Evolutionary conservation across 2,797 vertebrate genomes (phyloP).

Genomic region (Pyrocephalus nanus): DNA sequence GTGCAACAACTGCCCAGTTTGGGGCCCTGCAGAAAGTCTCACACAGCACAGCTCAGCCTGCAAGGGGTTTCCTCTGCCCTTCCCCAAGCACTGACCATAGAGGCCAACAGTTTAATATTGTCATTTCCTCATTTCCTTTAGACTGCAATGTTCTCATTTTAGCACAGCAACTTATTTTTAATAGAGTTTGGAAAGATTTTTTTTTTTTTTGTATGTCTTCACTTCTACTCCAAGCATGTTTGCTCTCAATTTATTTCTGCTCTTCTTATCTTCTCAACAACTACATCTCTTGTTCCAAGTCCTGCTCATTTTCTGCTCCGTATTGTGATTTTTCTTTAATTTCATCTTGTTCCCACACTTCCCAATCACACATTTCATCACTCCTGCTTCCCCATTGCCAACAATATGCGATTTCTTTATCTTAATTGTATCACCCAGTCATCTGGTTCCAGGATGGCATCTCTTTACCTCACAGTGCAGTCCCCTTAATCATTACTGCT

Average conservation of each 20-base stretch:
- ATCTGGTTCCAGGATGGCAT: slow-evolving; percentile 48
- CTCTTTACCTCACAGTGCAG: not conserved
- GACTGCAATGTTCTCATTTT: not conserved
- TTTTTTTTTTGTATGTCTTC: slow-evolving; percentile 26
- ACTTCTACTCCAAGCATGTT: slow-evolving; percentile 45
- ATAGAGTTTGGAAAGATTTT: slow-evolving; percentile 36
- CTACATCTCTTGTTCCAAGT: slow-evolving; percentile 66
- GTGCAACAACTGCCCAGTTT: not conserved
- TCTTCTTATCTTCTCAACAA: slow-evolving; percentile 60
- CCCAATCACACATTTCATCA: slow-evolving; percentile 64
- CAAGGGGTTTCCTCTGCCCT: not conserved
- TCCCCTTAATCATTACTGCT: slow-evolving; percentile 64
- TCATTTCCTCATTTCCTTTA: not conserved
- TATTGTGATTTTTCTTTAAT: slow-evolving; percentile 67
- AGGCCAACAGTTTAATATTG: not conserved
- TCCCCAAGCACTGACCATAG: not conserved
- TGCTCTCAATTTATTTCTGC: slow-evolving; percentile 68
- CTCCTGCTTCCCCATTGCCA: slow-evolving; percentile 53
- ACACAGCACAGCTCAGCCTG: not conserved
- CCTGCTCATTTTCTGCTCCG: slow-evolving; percentile 57
- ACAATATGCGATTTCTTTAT: slow-evolving; percentile 56
- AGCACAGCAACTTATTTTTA: slow-evolving; percentile 38
- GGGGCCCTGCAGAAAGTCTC: not conserved
- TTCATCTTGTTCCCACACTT: slow-evolving; percentile 54
- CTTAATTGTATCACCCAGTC: slow-evolving; percentile 58